A percentile compares a stretch with the other conserved stretches of the same genome.
These are phyloP conservation scores for Dimorphilus gyrociliatus DNA, from an alignment of 2,888 invertebrate genomes.

Conservation along the genomic window DNA sequence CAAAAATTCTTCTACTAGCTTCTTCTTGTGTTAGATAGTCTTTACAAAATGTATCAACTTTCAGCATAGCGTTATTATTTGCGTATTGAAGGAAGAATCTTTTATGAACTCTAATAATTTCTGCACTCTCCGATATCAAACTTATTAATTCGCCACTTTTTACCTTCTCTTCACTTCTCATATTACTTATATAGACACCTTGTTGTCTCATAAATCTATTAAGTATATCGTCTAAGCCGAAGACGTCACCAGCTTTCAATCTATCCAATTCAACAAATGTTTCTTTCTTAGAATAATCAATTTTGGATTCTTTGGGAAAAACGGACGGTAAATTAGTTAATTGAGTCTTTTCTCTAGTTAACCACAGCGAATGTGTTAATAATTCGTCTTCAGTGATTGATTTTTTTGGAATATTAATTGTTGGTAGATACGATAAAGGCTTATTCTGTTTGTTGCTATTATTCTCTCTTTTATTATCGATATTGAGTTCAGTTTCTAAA, in stretches of 20 bases:
- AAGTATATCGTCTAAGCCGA: too few relatives aligned
- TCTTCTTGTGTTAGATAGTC: constrained; percentile 25
- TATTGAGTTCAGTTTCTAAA: too few relatives aligned
- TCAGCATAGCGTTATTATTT: constrained; percentile 32
- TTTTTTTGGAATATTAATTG: too few relatives aligned
- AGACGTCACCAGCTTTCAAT: constrained; percentile 25
- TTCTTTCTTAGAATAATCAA: constrained; percentile 13
- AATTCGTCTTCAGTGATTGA: neutral
- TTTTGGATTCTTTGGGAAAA: constrained; percentile 8
- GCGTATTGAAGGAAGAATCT: constrained; percentile 30
- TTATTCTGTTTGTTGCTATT: too few relatives aligned
- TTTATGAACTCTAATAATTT: constrained; percentile 29
- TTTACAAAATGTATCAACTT: constrained; percentile 31
- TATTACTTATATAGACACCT: too few relatives aligned
- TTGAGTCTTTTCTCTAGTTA: constrained; percentile 24
- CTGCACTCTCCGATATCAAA: constrained; percentile 33
- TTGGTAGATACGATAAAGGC: too few relatives aligned
- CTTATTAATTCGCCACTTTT: too few relatives aligned
- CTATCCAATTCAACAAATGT: constrained; percentile 25
- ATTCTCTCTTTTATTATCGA: too few relatives aligned
- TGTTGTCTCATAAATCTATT: too few relatives aligned
- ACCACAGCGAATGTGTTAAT: constrained; percentile 13
- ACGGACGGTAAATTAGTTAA: constrained; percentile 6
- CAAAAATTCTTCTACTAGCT: constrained; percentile 20
- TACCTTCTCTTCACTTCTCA: too few relatives aligned